Percentiles rank a stretch among this genome's conserved stretches.
These are phyloP conservation scores for Bursaphelenchus mucronatus DNA, from an alignment of 1,140 invertebrate species.

Conservation along the genomic window DNA sequence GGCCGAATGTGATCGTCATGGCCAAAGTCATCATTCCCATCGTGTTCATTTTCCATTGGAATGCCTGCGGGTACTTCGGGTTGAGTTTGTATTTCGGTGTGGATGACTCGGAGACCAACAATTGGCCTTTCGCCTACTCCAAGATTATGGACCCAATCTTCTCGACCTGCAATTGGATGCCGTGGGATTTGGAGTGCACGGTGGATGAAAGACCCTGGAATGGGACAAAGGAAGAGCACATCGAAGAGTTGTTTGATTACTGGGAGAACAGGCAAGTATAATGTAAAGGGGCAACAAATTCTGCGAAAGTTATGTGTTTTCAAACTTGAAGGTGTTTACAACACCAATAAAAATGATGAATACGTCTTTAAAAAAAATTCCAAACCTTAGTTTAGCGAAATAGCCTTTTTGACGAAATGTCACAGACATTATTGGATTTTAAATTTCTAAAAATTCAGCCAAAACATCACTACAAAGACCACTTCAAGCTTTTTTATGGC, in stretches of 20 bases:
- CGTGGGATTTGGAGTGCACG: slow-evolving; percentile 19
- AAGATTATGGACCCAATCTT: slow-evolving; percentile 23
- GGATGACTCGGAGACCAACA: slow-evolving; percentile 17
- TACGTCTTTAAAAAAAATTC: too few relatives aligned
- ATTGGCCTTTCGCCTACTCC: slow-evolving; percentile 22
- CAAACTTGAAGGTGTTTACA: too few relatives aligned
- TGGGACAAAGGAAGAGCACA: slow-evolving; percentile 25
- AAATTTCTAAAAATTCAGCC: too few relatives aligned
- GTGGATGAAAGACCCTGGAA: slow-evolving; percentile 14
- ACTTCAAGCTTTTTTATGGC: too few relatives aligned
- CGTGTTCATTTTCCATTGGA: slow-evolving; percentile 26
- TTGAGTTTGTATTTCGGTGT: slow-evolving; percentile 14
- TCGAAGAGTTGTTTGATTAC: slow-evolving; percentile 23
- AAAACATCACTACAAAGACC: too few relatives aligned
- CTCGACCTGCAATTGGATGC: slow-evolving; percentile 27
- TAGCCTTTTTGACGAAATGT: too few relatives aligned
- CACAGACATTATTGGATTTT: too few relatives aligned
- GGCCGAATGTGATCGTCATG: slow-evolving; percentile 21
- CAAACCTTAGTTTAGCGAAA: too few relatives aligned
- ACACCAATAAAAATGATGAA: too few relatives aligned
- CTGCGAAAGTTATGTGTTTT: too few relatives aligned
- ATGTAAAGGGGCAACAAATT: background rate
- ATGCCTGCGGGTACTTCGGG: slow-evolving; percentile 24
- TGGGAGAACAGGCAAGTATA: slow-evolving; percentile 19
- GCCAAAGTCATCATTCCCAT: slow-evolving; percentile 21